These are phyloP conservation scores for Dasypolia templi DNA, from an alignment of 2,888 invertebrate species.

Conservation along the genomic window DNA sequence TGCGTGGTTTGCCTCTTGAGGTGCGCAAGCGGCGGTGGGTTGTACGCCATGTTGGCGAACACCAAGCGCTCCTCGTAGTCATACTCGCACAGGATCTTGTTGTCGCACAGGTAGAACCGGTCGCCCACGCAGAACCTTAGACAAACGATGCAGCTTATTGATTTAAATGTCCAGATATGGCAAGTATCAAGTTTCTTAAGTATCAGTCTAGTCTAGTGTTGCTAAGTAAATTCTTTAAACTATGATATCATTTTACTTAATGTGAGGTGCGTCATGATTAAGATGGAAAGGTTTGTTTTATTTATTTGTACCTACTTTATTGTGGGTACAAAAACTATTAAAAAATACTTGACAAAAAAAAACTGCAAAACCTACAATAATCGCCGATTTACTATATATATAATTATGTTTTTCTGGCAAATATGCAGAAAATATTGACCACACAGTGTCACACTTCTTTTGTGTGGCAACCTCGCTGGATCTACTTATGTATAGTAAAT, in stretches of 20 bases:
- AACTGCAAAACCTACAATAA: too few relatives aligned
- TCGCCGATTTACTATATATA: neutral
- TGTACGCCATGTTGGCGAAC: constrained; percentile 98
- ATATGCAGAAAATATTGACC: neutral
- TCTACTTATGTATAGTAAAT: neutral
- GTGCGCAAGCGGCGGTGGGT: constrained; percentile 95
- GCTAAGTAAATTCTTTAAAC: constrained; percentile 18
- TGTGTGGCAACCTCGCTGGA: neutral
- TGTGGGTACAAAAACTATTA: too few relatives aligned
- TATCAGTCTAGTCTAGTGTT: constrained; percentile 34
- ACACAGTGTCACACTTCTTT: neutral
- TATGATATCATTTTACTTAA: neutral
- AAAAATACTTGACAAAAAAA: too few relatives aligned
- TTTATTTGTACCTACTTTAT: too few relatives aligned
- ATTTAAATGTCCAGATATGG: constrained; percentile 60
- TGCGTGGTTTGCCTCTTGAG: constrained; percentile 93
- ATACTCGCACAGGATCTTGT: constrained; percentile 99
- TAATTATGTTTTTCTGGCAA: neutral
- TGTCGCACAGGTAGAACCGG: constrained; percentile 98
- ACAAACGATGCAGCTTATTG: constrained; percentile 61
- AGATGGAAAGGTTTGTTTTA: neutral
- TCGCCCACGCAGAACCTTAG: constrained; percentile 99
- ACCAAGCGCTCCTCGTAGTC: constrained; percentile 99
- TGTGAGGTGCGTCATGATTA: neutral
- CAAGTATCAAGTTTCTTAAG: constrained; percentile 60